These are phyloP conservation scores for Eugnorisma glareosa DNA, from an alignment of 2,888 invertebrate species.

Conservation along the genomic window DNA sequence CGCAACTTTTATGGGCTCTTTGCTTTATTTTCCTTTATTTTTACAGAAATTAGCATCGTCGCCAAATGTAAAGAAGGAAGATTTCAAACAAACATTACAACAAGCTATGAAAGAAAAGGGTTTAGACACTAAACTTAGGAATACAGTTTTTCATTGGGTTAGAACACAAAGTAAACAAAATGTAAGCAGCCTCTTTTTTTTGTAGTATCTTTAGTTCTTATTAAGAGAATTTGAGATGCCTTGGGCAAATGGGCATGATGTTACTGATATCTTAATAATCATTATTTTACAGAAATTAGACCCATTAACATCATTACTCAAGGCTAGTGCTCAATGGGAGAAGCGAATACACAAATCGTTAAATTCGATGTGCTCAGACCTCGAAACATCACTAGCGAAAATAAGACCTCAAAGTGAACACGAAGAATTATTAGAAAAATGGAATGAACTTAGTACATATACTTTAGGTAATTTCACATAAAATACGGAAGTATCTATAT, in stretches of 20 bases:
- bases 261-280: background rate
- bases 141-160: conserved; percentile 96
- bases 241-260: background rate
- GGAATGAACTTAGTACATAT: conserved; percentile 98
- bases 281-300: conserved; percentile 89
- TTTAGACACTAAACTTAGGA: conserved; percentile 95
- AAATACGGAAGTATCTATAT: background rate
- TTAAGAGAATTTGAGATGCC: background rate
- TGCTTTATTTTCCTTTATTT: conserved; percentile 56
- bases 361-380: conserved; percentile 98
- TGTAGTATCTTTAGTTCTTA: background rate
- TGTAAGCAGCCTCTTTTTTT: conserved; percentile 68
- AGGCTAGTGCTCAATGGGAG: conserved; percentile 98
- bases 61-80: conserved; percentile 93
- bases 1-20: conserved; percentile 31
- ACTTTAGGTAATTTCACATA: conserved; percentile 92
- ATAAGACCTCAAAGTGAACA: conserved; percentile 94
- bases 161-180: conserved; percentile 89
- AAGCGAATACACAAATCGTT: conserved; percentile 98
- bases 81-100: conserved; percentile 94
- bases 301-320: conserved; percentile 94
- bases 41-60: conserved; percentile 94
- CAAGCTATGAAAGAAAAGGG: conserved; percentile 94
- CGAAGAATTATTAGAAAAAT: conserved; percentile 95
- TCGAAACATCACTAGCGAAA: conserved; percentile 95